Conservation (phyloP, 2,113 vertebrate genomes). For the Candoia aspera region DNA sequence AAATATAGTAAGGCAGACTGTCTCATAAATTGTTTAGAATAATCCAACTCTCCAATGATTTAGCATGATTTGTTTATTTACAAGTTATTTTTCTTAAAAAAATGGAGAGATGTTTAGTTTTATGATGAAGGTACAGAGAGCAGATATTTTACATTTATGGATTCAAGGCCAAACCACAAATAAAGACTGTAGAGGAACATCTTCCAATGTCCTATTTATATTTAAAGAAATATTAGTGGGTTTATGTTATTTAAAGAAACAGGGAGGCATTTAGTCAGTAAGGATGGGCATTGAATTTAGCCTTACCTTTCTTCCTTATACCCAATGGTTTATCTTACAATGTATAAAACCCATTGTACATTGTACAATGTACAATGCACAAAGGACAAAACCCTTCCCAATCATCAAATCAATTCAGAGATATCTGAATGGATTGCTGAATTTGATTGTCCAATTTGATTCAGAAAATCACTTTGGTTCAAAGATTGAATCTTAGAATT, state of each 20-base stretch:
- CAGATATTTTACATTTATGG: conserved; percentile 23
- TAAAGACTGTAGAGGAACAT: neutral
- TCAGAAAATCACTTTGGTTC: neutral
- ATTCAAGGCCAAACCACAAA: conserved; percentile 23
- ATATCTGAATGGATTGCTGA: neutral
- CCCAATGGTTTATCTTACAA: neutral
- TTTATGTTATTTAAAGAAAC: neutral
- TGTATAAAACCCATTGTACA: too few relatives aligned
- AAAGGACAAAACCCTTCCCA: neutral
- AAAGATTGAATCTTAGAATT: neutral
- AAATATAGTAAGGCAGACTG: conserved; percentile 70
- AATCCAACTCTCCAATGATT: conserved; percentile 64
- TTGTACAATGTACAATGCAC: too few relatives aligned
- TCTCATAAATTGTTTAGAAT: conserved; percentile 77
- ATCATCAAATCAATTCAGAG: neutral
- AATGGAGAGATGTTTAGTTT: conserved; percentile 26
- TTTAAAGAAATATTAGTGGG: neutral
- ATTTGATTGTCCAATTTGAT: neutral
- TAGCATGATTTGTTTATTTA: conserved; percentile 70
- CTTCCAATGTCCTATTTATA: neutral
- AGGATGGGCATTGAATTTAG: neutral
- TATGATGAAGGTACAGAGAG: neutral
- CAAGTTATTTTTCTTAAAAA: conserved; percentile 27
- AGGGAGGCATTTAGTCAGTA: neutral
- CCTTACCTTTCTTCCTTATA: neutral